Conservation (phyloP, 2,888 invertebrate genomes). For the Microctonus hyperodae region DNA sequence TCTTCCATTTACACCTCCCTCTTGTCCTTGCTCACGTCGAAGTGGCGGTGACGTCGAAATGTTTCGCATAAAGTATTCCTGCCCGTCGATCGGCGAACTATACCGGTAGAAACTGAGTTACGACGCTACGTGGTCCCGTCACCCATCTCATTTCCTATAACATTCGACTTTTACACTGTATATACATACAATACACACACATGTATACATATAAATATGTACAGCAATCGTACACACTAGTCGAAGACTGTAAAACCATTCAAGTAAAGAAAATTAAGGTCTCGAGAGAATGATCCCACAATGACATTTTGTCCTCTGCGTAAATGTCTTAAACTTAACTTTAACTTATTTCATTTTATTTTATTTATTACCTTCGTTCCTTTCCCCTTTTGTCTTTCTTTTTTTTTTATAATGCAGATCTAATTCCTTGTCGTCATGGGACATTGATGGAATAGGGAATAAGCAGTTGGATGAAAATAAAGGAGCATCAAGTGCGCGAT, state of each 20-base stretch:
- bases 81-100: slow-evolving; percentile 50
- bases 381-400: slow-evolving; percentile 2
- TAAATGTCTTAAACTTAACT: slow-evolving; percentile 15
- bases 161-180: slow-evolving; percentile 6
- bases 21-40: slow-evolving; percentile 29
- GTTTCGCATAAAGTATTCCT: slow-evolving; percentile 60
- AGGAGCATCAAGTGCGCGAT: slow-evolving; percentile 22
- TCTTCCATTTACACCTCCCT: slow-evolving; percentile 18
- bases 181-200: background rate
- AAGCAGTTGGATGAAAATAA: slow-evolving; percentile 8
- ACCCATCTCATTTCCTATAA: slow-evolving; percentile 31
- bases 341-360: background rate
- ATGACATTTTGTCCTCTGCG: background rate
- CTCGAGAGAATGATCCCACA: slow-evolving; percentile 15
- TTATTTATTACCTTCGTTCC: background rate
- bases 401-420: background rate
- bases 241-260: background rate
- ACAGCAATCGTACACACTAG: background rate
- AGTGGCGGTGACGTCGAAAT: slow-evolving; percentile 45
- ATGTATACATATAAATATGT: background rate
- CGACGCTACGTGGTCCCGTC: slow-evolving; percentile 52
- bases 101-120: slow-evolving; percentile 56
- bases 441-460: slow-evolving; percentile 5
- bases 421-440: slow-evolving; percentile 6
- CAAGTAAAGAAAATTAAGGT: background rate